A percentile compares a stretch with the other conserved stretches of the same genome.
Conservation (phyloP, 2,113 vertebrate species). For the Dipodomys merriami region DNA sequence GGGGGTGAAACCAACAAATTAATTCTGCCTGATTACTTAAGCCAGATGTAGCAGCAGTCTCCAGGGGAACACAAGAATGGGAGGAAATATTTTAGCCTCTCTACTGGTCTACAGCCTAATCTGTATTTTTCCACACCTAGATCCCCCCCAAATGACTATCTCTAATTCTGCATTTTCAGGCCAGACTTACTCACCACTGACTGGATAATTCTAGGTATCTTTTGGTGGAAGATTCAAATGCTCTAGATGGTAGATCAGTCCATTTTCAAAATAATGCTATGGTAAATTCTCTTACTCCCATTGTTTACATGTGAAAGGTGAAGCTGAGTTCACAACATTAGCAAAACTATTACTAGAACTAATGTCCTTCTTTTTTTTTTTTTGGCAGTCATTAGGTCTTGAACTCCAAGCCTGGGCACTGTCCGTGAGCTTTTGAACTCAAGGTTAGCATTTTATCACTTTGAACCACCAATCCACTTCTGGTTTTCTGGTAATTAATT, state of each 20-base stretch:
- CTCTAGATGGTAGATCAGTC: not conserved
- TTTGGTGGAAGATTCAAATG: not conserved
- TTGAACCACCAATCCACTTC: too few relatives aligned
- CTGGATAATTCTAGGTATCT: not conserved
- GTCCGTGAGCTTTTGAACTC: too few relatives aligned
- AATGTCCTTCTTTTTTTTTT: not conserved
- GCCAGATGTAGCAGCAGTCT: constrained; percentile 27
- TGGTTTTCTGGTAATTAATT: too few relatives aligned
- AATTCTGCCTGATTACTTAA: constrained; percentile 50
- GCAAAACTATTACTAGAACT: not conserved
- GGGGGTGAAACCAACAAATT: constrained; percentile 48
- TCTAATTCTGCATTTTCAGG: not conserved
- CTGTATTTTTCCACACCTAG: not conserved
- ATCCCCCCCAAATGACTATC: not conserved
- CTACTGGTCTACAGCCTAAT: not conserved
- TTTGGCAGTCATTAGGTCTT: too few relatives aligned
- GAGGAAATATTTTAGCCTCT: not conserved
- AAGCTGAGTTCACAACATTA: not conserved
- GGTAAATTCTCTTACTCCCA: not conserved
- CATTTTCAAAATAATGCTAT: not conserved
- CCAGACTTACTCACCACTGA: not conserved
- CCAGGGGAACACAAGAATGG: not conserved
- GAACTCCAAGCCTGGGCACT: too few relatives aligned
- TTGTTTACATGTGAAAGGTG: constrained; percentile 17
- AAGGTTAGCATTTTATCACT: too few relatives aligned